Evolutionary conservation across 2,888 invertebrate species (phyloP).

Genomic region (Meta bourneti): DNA sequence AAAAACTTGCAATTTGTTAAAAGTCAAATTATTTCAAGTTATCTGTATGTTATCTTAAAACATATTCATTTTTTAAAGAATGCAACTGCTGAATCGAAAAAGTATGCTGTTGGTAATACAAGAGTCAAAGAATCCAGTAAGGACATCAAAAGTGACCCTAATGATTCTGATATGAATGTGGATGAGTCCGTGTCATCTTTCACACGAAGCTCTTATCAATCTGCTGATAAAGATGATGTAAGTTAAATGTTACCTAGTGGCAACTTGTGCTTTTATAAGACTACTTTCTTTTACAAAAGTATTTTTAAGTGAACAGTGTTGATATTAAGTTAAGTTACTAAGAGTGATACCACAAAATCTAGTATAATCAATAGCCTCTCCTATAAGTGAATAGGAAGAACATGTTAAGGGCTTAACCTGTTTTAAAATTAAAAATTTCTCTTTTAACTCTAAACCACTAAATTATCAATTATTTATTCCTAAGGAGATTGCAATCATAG

Average conservation of each 20-base stretch:
- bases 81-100: neutral
- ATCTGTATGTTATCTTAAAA: too few relatives aligned
- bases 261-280: neutral
- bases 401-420: too few relatives aligned
- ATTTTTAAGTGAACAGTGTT: too few relatives aligned
- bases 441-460: too few relatives aligned
- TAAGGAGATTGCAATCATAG: too few relatives aligned
- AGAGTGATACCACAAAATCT: too few relatives aligned
- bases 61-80: neutral
- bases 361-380: too few relatives aligned
- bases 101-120: neutral
- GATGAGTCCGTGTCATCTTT: slow-evolving; percentile 56
- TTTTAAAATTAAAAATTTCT: too few relatives aligned
- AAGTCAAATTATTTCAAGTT: neutral
- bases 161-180: slow-evolving; percentile 48
- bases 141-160: neutral
- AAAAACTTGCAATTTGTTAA: too few relatives aligned
- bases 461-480: too few relatives aligned
- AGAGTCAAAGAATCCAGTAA: neutral
- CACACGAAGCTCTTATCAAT: slow-evolving; percentile 58
- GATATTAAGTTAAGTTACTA: too few relatives aligned
- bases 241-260: slow-evolving; percentile 12
- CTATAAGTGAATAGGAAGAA: too few relatives aligned
- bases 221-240: slow-evolving; percentile 67
- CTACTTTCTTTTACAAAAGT: neutral